Conservation (phyloP, 2,113 vertebrate species). For the Neolamprologus kungweensis region DNA sequence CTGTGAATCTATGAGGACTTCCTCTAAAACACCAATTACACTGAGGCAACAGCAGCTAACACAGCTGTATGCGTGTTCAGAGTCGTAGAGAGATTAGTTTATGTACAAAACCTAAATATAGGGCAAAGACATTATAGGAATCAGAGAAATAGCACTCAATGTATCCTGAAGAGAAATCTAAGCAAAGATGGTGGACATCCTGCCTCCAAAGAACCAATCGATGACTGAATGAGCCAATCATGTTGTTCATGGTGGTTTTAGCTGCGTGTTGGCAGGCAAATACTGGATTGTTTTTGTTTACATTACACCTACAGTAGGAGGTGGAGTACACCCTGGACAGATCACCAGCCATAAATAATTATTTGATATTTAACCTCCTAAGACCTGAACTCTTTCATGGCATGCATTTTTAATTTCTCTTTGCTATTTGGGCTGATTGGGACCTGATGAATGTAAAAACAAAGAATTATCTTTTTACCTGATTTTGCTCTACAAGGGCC, state of each 20-base stretch:
- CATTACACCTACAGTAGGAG: not conserved
- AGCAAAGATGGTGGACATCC: not conserved
- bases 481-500: not conserved
- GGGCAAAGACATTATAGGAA: not conserved
- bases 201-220: not conserved
- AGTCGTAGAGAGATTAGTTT: not conserved
- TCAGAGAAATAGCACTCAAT: not conserved
- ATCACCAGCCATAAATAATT: not conserved
- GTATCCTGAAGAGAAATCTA: not conserved
- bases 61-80: not conserved
- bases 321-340: not conserved
- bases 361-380: not conserved
- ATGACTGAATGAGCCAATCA: not conserved
- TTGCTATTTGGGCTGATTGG: not conserved
- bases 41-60: not conserved
- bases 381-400: not conserved
- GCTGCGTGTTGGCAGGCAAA: not conserved
- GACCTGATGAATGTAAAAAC: not conserved
- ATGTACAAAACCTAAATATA: not conserved
- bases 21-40: not conserved
- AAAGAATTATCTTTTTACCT: not conserved
- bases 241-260: no score
- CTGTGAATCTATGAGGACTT: not conserved
- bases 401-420: not conserved
- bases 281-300: not conserved